Evolutionary conservation across 1,140 invertebrate genomes (phyloP).

Genomic region (Trachymyrmex cornetzi): DNA sequence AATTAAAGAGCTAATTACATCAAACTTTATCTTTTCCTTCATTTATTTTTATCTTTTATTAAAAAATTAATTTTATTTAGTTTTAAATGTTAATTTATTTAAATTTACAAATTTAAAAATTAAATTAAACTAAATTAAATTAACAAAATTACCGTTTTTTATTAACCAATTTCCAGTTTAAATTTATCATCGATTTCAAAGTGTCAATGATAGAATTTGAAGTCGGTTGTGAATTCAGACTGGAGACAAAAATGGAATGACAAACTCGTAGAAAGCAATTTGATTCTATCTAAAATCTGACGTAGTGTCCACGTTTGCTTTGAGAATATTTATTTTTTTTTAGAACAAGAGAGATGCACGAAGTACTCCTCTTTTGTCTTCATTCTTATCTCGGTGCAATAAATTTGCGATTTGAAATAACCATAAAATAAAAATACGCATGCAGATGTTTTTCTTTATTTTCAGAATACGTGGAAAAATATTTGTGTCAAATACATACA

Average conservation of each 20-base stretch:
- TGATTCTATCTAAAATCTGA: slow-evolving; percentile 38
- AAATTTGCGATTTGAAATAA: slow-evolving; percentile 12
- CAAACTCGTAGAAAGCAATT: slow-evolving; percentile 21
- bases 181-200: slow-evolving; percentile 16
- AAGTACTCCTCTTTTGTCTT: not conserved
- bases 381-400: not conserved
- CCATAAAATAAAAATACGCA: slow-evolving; percentile 17
- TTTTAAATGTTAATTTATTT: not conserved
- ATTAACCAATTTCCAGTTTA: not conserved
- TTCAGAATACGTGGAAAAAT: not conserved
- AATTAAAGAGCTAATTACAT: slow-evolving; percentile 8
- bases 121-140: not conserved
- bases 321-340: slow-evolving; percentile 20
- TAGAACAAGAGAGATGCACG: slow-evolving; percentile 15
- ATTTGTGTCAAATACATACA: not conserved
- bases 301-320: not conserved
- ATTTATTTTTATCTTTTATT: not conserved
- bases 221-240: slow-evolving; percentile 13
- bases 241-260: slow-evolving; percentile 32
- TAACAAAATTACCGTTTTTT: not conserved
- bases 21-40: not conserved
- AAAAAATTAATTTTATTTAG: not conserved
- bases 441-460: not conserved
- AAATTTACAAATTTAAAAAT: not conserved
- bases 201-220: slow-evolving; percentile 13